phyloP scores from a whole-genome alignment of 2,888 invertebrate genomes.

The Trissoscelio sp. region DNA sequence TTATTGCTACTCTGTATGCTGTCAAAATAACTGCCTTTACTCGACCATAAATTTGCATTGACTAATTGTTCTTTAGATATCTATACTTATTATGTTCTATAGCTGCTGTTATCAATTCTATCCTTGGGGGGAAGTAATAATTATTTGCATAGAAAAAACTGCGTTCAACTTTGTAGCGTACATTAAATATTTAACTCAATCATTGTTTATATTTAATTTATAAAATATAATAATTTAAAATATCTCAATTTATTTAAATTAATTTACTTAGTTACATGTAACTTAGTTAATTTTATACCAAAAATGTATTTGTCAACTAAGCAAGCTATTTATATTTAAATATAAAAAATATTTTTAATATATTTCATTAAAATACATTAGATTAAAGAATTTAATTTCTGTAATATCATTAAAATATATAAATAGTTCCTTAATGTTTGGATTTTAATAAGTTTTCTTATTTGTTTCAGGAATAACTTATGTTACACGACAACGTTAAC shows the following conservation, averaged over 20 bases:
- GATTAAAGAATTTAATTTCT: too few relatives aligned
- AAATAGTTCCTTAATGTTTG: too few relatives aligned
- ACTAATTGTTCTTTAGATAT: neutral
- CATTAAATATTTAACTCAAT: neutral
- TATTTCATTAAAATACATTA: too few relatives aligned
- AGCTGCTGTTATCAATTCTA: slow-evolving; percentile 11
- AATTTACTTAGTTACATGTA: too few relatives aligned
- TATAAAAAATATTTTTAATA: too few relatives aligned
- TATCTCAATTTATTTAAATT: too few relatives aligned
- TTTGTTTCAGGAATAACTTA: neutral
- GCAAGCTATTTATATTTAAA: too few relatives aligned
- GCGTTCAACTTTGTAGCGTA: neutral
- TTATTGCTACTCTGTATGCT: neutral
- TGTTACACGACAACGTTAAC: neutral
- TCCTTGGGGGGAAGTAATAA: slow-evolving; percentile 10
- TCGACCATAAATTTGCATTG: neutral
- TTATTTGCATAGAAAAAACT: slow-evolving; percentile 11
- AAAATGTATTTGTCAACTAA: too few relatives aligned
- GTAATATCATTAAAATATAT: too few relatives aligned
- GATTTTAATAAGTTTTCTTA: neutral
- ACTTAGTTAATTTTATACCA: too few relatives aligned
- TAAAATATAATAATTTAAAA: too few relatives aligned
- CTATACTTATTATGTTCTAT: slow-evolving; percentile 9
- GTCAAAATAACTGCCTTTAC: neutral
- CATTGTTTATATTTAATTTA: too few relatives aligned